These are phyloP conservation scores for Melinopterus prodromus DNA, from an alignment of 2,888 invertebrate species.

Conservation along the genomic window DNA sequence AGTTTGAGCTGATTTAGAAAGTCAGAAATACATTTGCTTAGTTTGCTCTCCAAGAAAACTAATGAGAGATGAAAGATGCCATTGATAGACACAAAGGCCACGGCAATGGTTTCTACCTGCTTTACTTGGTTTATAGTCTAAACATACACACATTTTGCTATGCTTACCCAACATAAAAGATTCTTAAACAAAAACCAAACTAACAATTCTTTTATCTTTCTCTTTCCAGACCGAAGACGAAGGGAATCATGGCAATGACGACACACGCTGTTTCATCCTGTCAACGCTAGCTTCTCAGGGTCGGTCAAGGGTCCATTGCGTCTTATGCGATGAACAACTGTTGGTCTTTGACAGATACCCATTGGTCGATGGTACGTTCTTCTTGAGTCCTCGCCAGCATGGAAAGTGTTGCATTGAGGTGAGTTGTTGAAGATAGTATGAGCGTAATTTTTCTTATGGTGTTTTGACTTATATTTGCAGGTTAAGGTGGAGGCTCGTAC, in stretches of 20 bases:
- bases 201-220: neutral
- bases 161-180: too few relatives aligned
- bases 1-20: too few relatives aligned
- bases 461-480: slow-evolving; percentile 62
- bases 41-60: too few relatives aligned
- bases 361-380: slow-evolving; percentile 96
- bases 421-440: slow-evolving; percentile 51
- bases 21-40: too few relatives aligned
- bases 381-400: slow-evolving; percentile 93
- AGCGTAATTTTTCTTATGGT: neutral
- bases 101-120: too few relatives aligned
- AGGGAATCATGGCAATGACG: slow-evolving; percentile 98
- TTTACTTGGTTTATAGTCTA: too few relatives aligned
- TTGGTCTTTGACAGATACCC: slow-evolving; percentile 97
- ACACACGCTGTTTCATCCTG: slow-evolving; percentile 94
- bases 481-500: slow-evolving; percentile 91
- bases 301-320: slow-evolving; percentile 85
- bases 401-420: slow-evolving; percentile 88
- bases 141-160: too few relatives aligned
- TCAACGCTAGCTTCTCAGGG: slow-evolving; percentile 93
- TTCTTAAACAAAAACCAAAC: too few relatives aligned
- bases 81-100: too few relatives aligned
- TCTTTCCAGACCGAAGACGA: slow-evolving; percentile 94
- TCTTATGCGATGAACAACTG: slow-evolving; percentile 88
- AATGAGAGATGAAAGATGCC: too few relatives aligned